These are phyloP conservation scores for Melanogrammus aeglefinus DNA, from an alignment of 2,797 vertebrate species.

Conservation along the genomic window DNA sequence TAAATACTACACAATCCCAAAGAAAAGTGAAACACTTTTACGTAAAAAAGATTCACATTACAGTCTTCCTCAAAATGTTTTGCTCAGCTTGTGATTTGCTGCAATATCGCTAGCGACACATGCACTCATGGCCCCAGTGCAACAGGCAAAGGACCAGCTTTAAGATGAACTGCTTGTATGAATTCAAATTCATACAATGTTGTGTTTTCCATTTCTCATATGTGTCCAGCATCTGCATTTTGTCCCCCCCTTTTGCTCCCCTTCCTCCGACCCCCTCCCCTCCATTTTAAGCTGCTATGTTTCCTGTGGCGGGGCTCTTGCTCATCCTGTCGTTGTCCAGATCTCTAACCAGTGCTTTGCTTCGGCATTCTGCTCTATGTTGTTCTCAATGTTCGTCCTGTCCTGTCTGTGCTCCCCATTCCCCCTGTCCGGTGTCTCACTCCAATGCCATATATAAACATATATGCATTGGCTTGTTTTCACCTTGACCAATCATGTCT, in stretches of 20 bases:
- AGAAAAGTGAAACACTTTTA: neutral
- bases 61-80: too few species aligned
- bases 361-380: slow-evolving; percentile 95
- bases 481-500: slow-evolving; percentile 68
- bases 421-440: slow-evolving; percentile 51
- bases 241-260: slow-evolving; percentile 41
- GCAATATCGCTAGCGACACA: neutral
- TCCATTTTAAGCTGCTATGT: slow-evolving; percentile 52
- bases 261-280: slow-evolving; percentile 17
- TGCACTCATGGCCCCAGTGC: neutral
- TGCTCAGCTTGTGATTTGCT: too few species aligned
- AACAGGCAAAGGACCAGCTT: slow-evolving; percentile 47
- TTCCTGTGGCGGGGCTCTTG: slow-evolving; percentile 70
- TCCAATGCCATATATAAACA: slow-evolving; percentile 4
- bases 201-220: slow-evolving; percentile 54
- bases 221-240: slow-evolving; percentile 66
- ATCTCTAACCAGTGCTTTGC: slow-evolving; percentile 96
- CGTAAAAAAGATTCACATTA: neutral
- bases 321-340: slow-evolving; percentile 71
- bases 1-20: neutral
- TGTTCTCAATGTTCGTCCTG: slow-evolving; percentile 77
- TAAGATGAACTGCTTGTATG: slow-evolving; percentile 67
- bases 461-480: slow-evolving; percentile 7
- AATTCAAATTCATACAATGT: slow-evolving; percentile 48
- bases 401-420: slow-evolving; percentile 69